A percentile compares a stretch with the other conserved stretches of the same genome.
Evolutionary conservation across 64 coral and sea anemone genomes (phyloP).

Genomic region (Stichodactyla mertensii): DNA sequence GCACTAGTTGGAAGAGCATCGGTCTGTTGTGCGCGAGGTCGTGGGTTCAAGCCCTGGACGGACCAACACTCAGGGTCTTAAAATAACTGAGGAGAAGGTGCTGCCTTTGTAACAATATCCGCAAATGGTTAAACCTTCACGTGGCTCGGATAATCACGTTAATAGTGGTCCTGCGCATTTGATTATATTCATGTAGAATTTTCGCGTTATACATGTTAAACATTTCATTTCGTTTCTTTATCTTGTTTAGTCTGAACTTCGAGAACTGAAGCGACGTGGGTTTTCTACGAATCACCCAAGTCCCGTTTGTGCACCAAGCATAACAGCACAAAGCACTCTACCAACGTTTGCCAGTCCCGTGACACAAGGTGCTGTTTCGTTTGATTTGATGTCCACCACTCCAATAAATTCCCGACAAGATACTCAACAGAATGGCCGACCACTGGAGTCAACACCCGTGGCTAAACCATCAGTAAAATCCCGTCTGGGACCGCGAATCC

Average conservation of each 20-base stretch:
- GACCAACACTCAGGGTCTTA: too few species aligned
- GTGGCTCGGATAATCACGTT: too few species aligned
- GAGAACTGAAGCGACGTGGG: neutral
- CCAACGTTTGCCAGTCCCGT: neutral
- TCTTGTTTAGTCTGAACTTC: conserved; percentile 15
- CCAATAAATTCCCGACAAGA: neutral
- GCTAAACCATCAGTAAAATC: conserved; percentile 21
- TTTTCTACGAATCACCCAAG: neutral
- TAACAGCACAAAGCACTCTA: neutral
- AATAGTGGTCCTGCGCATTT: too few species aligned
- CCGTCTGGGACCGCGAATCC: conserved; percentile 14
- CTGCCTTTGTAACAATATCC: too few species aligned
- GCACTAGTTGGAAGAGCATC: too few species aligned
- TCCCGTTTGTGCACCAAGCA: neutral
- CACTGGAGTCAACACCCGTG: neutral
- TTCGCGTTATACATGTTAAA: too few species aligned
- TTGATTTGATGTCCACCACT: neutral
- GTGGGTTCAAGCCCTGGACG: too few species aligned
- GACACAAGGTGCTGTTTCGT: neutral
- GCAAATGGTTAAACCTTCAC: too few species aligned
- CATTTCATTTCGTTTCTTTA: neutral
- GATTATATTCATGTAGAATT: too few species aligned
- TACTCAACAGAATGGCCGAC: neutral
- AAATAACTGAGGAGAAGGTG: too few species aligned
- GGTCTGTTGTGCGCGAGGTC: too few species aligned